Percentiles rank a stretch among this genome's conserved stretches.
Evolutionary conservation across 1,140 invertebrate species (phyloP).

Genomic region (Pseudomyrmex concolor): DNA sequence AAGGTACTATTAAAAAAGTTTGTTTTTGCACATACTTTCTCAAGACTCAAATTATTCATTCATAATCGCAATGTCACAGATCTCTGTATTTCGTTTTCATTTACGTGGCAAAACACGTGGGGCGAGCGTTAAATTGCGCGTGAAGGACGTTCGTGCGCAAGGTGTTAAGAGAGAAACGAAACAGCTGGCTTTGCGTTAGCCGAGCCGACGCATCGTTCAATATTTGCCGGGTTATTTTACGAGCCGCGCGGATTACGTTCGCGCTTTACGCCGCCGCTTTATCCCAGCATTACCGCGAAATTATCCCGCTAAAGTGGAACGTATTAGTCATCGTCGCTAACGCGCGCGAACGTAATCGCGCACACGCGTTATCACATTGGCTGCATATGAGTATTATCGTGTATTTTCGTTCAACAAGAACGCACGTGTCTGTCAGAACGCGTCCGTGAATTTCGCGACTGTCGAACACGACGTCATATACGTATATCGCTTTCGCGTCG

Average conservation of each 20-base stretch:
- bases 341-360: neutral
- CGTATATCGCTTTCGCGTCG: neutral
- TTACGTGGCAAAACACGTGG: too few relatives aligned
- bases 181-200: neutral
- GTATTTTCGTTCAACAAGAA: neutral
- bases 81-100: too few relatives aligned
- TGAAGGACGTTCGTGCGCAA: neutral
- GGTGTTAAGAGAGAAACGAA: neutral
- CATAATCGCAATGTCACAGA: too few relatives aligned
- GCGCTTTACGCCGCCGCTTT: neutral
- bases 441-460: neutral
- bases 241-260: neutral
- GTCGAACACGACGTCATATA: neutral
- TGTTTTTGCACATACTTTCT: too few relatives aligned
- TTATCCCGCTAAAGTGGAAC: conserved; percentile 23
- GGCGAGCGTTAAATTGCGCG: neutral
- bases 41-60: too few relatives aligned
- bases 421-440: neutral
- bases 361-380: neutral
- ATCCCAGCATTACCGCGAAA: neutral
- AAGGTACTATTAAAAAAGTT: too few relatives aligned
- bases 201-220: conserved; percentile 12
- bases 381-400: neutral
- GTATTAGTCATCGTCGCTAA: conserved; percentile 22
- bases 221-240: conserved; percentile 28